phyloP scores from a whole-genome alignment of 2,113 vertebrate species.

The Gopherus evgoodei region DNA sequence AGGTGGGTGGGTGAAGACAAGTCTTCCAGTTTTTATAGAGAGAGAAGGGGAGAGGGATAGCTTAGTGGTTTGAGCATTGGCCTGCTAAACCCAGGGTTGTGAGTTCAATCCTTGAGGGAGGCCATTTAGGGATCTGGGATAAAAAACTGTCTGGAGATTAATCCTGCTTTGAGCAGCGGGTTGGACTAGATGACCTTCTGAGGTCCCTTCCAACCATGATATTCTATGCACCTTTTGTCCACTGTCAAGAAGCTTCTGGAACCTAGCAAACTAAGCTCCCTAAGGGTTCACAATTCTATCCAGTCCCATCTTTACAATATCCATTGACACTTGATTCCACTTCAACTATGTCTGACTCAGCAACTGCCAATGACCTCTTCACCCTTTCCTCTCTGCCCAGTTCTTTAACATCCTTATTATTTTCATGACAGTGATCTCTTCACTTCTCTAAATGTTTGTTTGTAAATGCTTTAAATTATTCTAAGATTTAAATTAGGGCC shows the following conservation, averaged over 20 bases:
- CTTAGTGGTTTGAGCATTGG: no score
- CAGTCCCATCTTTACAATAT: background rate
- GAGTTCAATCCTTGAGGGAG: no score
- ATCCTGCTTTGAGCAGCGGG: no score
- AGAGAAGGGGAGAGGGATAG: no score
- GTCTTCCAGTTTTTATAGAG: background rate
- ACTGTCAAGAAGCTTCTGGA: background rate
- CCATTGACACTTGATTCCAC: background rate
- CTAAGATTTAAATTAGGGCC: background rate
- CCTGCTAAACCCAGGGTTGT: no score
- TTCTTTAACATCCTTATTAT: background rate
- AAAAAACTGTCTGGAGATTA: no score
- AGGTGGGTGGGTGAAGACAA: background rate
- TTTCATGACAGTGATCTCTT: background rate
- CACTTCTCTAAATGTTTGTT: background rate
- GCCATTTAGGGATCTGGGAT: no score
- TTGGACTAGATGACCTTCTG: no score
- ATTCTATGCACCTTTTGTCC: background rate
- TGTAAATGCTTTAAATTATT: rapidly evolving
- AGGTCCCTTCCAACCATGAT: no score
- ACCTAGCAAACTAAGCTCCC: background rate
- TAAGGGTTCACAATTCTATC: background rate
- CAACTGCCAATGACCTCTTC: background rate
- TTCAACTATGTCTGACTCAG: rapidly evolving
- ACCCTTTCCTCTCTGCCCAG: background rate